Evolutionary conservation across 1,140 invertebrate species (phyloP).

Genomic region (Drosophila tristis): DNA sequence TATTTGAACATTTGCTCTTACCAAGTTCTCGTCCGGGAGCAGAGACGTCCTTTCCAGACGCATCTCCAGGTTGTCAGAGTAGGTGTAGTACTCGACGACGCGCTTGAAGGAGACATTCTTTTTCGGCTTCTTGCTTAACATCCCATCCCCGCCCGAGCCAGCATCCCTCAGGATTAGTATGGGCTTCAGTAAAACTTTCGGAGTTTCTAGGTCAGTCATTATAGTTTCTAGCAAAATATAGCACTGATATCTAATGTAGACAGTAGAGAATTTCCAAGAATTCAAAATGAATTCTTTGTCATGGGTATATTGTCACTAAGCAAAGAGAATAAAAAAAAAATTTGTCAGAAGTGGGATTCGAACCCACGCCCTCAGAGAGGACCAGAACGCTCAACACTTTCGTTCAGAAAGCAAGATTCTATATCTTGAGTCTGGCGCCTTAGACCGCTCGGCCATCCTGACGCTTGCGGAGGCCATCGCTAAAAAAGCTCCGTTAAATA

Average conservation of each 20-base stretch:
- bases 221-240: constrained; percentile 5
- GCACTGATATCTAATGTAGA: not conserved
- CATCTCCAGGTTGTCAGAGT: constrained; percentile 17
- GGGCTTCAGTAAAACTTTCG: constrained; percentile 4
- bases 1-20: not conserved
- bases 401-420: constrained; percentile 35
- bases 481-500: not conserved
- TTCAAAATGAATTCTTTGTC: not conserved
- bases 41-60: not conserved
- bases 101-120: constrained; percentile 52
- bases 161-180: constrained; percentile 19
- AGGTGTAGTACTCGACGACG: constrained; percentile 29
- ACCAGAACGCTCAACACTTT: constrained; percentile 88
- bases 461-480: constrained; percentile 71
- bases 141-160: not conserved
- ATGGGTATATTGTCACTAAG: too few relatives aligned
- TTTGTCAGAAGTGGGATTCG: constrained; percentile 94
- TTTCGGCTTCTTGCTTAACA: not conserved
- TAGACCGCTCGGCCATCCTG: constrained; percentile 89
- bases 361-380: constrained; percentile 94
- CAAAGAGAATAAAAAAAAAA: constrained; percentile 84
- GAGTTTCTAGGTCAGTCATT: not conserved
- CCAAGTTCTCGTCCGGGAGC: constrained; percentile 2
- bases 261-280: not conserved
- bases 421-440: constrained; percentile 89